Base-by-base conservation (phyloP, 2,113 vertebrate species). In the Coturnix japonica region DNA sequence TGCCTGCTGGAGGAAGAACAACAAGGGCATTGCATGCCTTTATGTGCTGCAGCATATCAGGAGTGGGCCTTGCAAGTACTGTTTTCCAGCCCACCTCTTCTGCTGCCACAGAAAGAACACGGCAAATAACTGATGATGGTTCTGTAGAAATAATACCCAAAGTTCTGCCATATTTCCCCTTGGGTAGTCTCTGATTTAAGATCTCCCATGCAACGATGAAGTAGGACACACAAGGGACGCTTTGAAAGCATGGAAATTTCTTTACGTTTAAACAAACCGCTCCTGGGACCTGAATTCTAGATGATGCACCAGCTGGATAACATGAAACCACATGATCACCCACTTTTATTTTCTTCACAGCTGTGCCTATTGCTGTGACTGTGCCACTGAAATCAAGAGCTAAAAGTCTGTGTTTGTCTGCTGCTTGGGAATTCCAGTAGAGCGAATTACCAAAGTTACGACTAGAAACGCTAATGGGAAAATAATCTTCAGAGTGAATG, bases 401-500 rank as follows among this genome's bases (percentile, higher is more conserved):
- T 64, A 98, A 57, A 82, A 98, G 96, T 7, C 95, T 74, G 28
- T 99, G 97, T 59, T 95, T 97, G 25, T 96, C 96, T 61, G 87
- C 85, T 6, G 89, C 57, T 30, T 97, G 91, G 33, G 97, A 97
- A 88, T 93, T 97, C 98, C 98, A 99, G 25, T 99, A 99, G 17
- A 99, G 56, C 1, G 97, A 97, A 46, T 96, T 96, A 13, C 98
- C 97, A 87, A 97, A 98, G 61, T 51, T 94, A 31, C 95, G 63
- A 73, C 98, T 98, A 25, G 98, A 98, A 79, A 96, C 37, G 72
- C 95, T 98, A 80, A 98, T 88, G 44, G 98, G 98, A 94, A 98
- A 99, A 92, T 98, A 99, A 93, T 99, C 98, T 22, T 98, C 98
- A 10, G 98, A 98, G 94, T 99, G 98, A 43, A 98, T 85, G 72